Evolutionary conservation across 2,888 invertebrate species (phyloP).

Genomic region (Coelinius sp.): DNA sequence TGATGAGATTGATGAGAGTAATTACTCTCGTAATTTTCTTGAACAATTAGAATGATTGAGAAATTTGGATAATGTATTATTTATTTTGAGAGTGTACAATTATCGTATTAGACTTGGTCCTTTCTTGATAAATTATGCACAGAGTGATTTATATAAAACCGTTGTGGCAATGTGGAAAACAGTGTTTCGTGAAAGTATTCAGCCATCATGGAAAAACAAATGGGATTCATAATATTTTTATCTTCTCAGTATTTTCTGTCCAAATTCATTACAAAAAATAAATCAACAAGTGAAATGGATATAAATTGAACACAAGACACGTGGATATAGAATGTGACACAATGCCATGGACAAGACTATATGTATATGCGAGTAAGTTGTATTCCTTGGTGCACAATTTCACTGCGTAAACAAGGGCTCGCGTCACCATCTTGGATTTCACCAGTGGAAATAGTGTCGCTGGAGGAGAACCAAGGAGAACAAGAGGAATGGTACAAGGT

Average conservation of each 20-base stretch:
- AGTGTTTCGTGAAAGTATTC: neutral
- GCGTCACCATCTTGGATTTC: conserved; percentile 25
- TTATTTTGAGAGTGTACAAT: neutral
- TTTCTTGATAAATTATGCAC: neutral
- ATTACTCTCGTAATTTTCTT: neutral
- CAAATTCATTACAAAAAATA: neutral
- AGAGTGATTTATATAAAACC: neutral
- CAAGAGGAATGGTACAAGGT: conserved; percentile 23
- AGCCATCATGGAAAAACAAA: neutral
- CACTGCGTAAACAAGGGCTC: conserved; percentile 50
- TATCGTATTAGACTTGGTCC: too few relatives aligned
- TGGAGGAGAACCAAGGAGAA: conserved; percentile 16
- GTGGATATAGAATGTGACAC: neutral
- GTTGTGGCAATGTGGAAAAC: neutral
- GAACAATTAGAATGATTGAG: neutral
- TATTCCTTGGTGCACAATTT: conserved; percentile 51
- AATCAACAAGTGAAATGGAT: conserved; percentile 10
- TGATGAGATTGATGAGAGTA: neutral
- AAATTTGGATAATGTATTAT: neutral
- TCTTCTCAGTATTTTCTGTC: neutral
- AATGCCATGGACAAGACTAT: conserved; percentile 50
- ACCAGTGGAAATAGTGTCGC: conserved; percentile 14
- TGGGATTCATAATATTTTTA: neutral
- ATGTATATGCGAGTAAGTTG: conserved; percentile 30
- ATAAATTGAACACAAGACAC: neutral